These are phyloP conservation scores for Lanius collurio DNA, from an alignment of 2,113 vertebrate genomes.

Conservation along the genomic window DNA sequence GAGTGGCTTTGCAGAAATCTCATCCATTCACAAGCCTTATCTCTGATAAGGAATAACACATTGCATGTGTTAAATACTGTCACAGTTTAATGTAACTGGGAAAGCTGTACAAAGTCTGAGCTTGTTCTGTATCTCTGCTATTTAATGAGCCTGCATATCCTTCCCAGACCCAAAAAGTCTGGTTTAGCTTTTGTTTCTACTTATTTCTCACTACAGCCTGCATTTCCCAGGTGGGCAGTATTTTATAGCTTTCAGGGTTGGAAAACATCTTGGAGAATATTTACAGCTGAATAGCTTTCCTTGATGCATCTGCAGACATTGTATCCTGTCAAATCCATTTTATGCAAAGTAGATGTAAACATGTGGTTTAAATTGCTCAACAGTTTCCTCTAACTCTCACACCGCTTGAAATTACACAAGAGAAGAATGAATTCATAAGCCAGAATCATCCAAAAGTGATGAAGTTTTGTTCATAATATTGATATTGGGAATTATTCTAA, in stretches of 20 bases:
- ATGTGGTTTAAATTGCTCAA: conserved; percentile 62
- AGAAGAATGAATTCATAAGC: conserved; percentile 33
- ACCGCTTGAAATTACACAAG: neutral
- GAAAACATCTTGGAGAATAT: neutral
- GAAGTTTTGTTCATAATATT: conserved; percentile 9
- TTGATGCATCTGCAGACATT: conserved; percentile 30
- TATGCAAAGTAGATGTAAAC: conserved; percentile 59
- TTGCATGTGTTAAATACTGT: neutral
- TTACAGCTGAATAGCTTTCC: neutral
- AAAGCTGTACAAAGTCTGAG: neutral
- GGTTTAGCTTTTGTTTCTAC: neutral
- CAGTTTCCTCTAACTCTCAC: conserved; percentile 39
- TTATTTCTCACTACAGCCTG: neutral
- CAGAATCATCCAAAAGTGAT: conserved; percentile 15
- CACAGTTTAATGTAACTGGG: neutral
- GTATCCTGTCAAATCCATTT: conserved; percentile 31
- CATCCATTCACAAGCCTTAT: neutral
- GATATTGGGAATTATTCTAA: conserved; percentile 49
- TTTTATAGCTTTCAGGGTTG: neutral
- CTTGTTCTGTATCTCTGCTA: neutral
- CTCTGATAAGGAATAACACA: neutral
- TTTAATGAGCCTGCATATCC: neutral
- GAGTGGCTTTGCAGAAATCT: neutral
- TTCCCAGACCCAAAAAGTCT: neutral
- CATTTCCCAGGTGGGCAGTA: conserved; percentile 3